Conservation (phyloP, 1,140 invertebrate species). For the Neomicropteryx cornuta region DNA sequence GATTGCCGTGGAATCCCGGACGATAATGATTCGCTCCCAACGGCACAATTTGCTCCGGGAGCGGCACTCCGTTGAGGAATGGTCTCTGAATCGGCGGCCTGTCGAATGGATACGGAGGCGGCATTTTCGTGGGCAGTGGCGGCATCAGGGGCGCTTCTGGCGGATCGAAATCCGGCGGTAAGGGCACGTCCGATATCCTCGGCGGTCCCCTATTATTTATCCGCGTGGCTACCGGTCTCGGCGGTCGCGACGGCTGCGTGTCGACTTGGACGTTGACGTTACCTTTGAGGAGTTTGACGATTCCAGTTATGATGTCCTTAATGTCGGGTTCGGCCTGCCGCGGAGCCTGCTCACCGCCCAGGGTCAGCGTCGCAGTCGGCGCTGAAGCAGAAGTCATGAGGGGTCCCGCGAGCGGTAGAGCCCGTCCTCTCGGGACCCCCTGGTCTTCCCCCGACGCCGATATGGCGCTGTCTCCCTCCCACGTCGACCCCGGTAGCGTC, state of each 20-base stretch:
- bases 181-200: constrained; percentile 58
- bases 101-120: constrained; percentile 59
- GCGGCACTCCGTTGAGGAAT: constrained; percentile 53
- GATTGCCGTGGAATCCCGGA: constrained; percentile 39
- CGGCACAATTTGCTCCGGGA: constrained; percentile 65
- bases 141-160: constrained; percentile 37
- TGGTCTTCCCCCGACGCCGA: constrained; percentile 52
- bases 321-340: constrained; percentile 66
- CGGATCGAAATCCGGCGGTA: constrained; percentile 57
- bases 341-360: constrained; percentile 28
- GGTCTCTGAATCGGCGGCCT: constrained; percentile 45
- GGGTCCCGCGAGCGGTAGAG: constrained; percentile 51
- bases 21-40: constrained; percentile 28
- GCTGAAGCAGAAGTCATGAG: constrained; percentile 38
- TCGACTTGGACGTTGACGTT: constrained; percentile 74
- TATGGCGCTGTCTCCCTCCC: constrained; percentile 1
- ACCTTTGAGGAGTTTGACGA: constrained; percentile 79
- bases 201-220: constrained; percentile 86
- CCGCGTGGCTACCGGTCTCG: constrained; percentile 48
- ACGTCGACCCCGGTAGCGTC: constrained; percentile 15
- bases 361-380: constrained; percentile 33
- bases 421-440: constrained; percentile 55
- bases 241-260: constrained; percentile 41
- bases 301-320: constrained; percentile 82
- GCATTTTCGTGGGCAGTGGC: constrained; percentile 37